Evolutionary conservation across 2,113 vertebrate genomes (phyloP).

Genomic region (Semicossyphus pulcher): DNA sequence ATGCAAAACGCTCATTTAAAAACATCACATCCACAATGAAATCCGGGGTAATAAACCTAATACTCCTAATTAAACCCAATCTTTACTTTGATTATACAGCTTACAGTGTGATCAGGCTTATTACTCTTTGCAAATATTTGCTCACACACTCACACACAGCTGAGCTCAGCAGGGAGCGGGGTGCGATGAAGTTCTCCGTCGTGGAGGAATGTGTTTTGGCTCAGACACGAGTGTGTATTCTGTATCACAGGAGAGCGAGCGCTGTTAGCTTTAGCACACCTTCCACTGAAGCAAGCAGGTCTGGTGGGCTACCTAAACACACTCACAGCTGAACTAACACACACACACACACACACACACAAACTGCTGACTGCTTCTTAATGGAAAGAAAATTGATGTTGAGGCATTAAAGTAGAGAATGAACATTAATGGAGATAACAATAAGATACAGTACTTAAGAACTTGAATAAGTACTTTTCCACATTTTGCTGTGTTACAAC

Average conservation of each 20-base stretch:
- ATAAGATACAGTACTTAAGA: no score
- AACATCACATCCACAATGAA: conserved; percentile 6
- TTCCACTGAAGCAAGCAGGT: conserved; percentile 48
- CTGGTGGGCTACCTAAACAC: conserved; percentile 68
- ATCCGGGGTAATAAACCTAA: conserved; percentile 22
- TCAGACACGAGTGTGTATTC: conserved; percentile 51
- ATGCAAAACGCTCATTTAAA: conserved; percentile 16
- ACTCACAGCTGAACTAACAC: conserved; percentile 73
- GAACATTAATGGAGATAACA: neutral
- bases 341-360: conserved; percentile 19
- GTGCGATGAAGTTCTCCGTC: conserved; percentile 54
- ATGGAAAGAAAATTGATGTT: no score
- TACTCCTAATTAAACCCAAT: conserved; percentile 32
- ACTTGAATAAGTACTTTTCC: no score
- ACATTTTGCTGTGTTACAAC: no score
- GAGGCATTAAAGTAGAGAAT: neutral
- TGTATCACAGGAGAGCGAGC: conserved; percentile 44
- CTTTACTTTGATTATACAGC: conserved; percentile 2
- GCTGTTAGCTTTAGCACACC: conserved; percentile 64
- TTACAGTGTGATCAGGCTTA: conserved; percentile 38
- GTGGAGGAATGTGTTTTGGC: conserved; percentile 72
- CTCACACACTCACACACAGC: conserved; percentile 35
- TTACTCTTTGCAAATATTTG: conserved; percentile 65
- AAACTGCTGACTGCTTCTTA: conserved; percentile 4
- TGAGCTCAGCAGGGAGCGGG: conserved; percentile 36